A percentile compares a stretch with the other conserved stretches of the same genome.
Evolutionary conservation across 2,113 vertebrate genomes (phyloP).

Genomic region (Ginglymostoma cirratum): DNA sequence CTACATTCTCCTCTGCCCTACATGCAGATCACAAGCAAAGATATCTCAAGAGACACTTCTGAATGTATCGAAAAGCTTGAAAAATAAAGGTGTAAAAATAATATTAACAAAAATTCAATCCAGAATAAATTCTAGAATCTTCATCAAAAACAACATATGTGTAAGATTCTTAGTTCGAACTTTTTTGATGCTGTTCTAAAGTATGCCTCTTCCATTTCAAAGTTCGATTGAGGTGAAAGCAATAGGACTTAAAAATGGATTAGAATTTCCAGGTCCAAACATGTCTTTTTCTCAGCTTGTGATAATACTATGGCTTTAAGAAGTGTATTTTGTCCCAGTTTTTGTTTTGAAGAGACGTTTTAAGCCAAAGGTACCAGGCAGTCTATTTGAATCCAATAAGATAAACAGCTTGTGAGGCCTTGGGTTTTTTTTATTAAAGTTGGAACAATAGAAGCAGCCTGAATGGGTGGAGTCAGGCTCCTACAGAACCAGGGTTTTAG

Average conservation of each 20-base stretch:
- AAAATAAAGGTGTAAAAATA: neutral
- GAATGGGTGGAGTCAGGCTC: no score
- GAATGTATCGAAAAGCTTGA: neutral
- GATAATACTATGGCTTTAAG: no score
- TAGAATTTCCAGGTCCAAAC: neutral
- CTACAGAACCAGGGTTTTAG: no score
- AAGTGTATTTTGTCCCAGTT: no score
- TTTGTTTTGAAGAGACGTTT: no score
- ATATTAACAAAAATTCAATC: neutral
- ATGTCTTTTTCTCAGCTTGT: neutral
- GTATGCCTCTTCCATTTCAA: neutral
- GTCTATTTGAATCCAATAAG: no score
- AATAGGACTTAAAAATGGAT: neutral
- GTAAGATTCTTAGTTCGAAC: neutral
- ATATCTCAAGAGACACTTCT: neutral
- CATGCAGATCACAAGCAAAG: neutral
- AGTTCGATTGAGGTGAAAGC: neutral
- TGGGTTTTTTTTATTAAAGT: no score
- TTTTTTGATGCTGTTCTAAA: neutral
- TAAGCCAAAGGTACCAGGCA: no score
- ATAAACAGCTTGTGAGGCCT: no score
- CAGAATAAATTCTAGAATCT: neutral
- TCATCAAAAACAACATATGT: neutral
- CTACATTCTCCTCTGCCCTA: neutral
- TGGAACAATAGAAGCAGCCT: no score